Base-by-base conservation (phyloP, 1,140 invertebrate species). In the Drosophila athabasca region DNA sequence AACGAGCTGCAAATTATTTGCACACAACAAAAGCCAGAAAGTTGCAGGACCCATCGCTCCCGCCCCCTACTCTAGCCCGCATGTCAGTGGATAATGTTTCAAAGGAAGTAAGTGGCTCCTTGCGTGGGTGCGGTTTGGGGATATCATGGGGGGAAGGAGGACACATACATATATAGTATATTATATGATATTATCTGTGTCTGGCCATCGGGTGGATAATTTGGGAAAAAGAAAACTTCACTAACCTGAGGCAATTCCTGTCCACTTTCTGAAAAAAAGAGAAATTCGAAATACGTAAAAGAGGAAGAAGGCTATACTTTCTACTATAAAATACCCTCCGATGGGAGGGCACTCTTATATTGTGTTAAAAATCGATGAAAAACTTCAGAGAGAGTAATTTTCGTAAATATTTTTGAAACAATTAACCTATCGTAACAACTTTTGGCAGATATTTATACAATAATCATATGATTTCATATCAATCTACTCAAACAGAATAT, bases 1-100 rank as follows among this genome's bases (percentile, higher is more conserved):
- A 88, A 82, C 83, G 83, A 87, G 83, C 79, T 87, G 83, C 79
- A 88, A 87, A 88, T 87, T 87, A 87, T 87, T 87, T 88, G 83
- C 83, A 72, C 79, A 88, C 79, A 88, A 83, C 75, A 87, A 88
- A 87, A 80, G 75, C 84, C 80, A 78, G 52, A 82, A 82, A 69
- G 65, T 87, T 74, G 51, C 26, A 66, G 55, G 49, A 62, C 49
- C 60, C 62, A 19, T 19, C 26, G 39, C 61, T 19, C n/a, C 45
- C 1, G 7, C 45, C 8, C 2, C 45, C 17, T 4, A 3, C 17
- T 26, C 4, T 26, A 48, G 44, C 45, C 54, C 31, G 3, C 54
- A 55, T 44, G 31, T 57, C 55, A 70, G 44, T 50, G 17, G 54
- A 31, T 59, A 54, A 58, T 59, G 50, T 77, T 71, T 17, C 11